Base-by-base conservation (phyloP, 1,140 invertebrate species). In the Brachystomella parvula region DNA sequence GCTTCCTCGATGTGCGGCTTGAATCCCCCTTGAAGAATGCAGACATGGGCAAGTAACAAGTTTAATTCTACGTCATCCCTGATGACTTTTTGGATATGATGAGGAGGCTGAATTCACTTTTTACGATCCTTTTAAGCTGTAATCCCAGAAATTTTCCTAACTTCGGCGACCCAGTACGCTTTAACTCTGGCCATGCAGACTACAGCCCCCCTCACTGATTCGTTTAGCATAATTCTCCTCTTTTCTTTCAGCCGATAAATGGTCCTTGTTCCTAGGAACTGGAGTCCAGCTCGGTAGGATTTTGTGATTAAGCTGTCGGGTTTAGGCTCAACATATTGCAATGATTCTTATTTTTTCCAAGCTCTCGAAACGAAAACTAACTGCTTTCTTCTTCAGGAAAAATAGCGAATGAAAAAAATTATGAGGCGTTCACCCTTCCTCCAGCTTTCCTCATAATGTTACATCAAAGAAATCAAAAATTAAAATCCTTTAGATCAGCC, bases 1-100 rank as follows among this genome's bases (percentile, higher is more conserved):
- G 81, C 81, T 57, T 83, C 81, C 63, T 83, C 81, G 63, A 85
- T 85, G 74, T 82, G 82, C 17, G 84, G 84, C 63, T 86, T 73
- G 9, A 85, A 84, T 70, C 84, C 84, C 62, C 83, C 83, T 72
- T 83, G 64, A n/a, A 64, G 64, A 35, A 69, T 69, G 33, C 57
- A 67, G 21, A 69, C 67, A 69, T 84, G 80, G 60, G 80, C 77
- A 31, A 85, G 74, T 21, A 85, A 76, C 75, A 82, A 80, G 75
- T 84, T 83, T 69, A 79, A 73, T 65, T 80, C 78, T 70, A 81
- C 80, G 68, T 82, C 79, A 53, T 80, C 79, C 30, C 81, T 71
- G 61, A 80, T 78, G 47, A 81, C 81, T 61, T 83, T 68, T 69
- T 82, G 81, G 32, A 82, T 68, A 74, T 83, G 82, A 49, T 81